Evolutionary conservation across 1,140 invertebrate genomes (phyloP).

Genomic region (Zelostemma sp.): DNA sequence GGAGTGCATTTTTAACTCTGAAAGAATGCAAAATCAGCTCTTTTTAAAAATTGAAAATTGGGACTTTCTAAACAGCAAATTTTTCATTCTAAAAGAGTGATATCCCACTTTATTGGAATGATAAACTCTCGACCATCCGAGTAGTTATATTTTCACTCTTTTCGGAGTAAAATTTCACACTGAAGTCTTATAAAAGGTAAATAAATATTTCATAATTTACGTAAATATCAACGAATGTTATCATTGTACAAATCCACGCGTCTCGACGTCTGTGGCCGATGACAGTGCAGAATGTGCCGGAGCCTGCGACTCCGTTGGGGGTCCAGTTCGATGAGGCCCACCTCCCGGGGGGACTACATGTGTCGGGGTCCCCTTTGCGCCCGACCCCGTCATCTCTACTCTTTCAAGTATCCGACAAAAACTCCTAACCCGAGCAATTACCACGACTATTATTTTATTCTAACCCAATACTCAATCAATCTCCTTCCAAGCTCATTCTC

Average conservation of each 20-base stretch:
- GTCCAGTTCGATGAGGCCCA: constrained; percentile 60
- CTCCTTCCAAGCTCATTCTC: background rate
- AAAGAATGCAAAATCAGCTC: too few species aligned
- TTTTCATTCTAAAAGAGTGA: too few species aligned
- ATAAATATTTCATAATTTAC: too few species aligned
- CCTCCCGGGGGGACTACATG: constrained; percentile 61
- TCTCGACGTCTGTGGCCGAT: constrained; percentile 59
- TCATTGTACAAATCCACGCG: constrained; percentile 48
- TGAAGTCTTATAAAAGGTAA: too few species aligned
- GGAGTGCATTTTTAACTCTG: too few species aligned
- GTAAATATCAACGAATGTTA: constrained; percentile 28
- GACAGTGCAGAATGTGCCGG: constrained; percentile 56
- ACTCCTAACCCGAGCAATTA: constrained; percentile 48
- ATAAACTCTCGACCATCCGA: too few species aligned
- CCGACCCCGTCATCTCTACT: constrained; percentile 35
- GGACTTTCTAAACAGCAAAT: too few species aligned
- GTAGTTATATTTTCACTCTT: too few species aligned
- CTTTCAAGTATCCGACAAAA: constrained; percentile 63
- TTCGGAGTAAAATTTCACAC: too few species aligned
- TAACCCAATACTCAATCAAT: constrained; percentile 7
- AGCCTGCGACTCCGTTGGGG: constrained; percentile 62
- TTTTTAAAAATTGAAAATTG: too few species aligned
- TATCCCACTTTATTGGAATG: too few species aligned
- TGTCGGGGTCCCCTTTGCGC: constrained; percentile 57
- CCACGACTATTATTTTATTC: constrained; percentile 56